phyloP scores from a whole-genome alignment of 1,140 invertebrate genomes.

The Orchesella cincta region DNA sequence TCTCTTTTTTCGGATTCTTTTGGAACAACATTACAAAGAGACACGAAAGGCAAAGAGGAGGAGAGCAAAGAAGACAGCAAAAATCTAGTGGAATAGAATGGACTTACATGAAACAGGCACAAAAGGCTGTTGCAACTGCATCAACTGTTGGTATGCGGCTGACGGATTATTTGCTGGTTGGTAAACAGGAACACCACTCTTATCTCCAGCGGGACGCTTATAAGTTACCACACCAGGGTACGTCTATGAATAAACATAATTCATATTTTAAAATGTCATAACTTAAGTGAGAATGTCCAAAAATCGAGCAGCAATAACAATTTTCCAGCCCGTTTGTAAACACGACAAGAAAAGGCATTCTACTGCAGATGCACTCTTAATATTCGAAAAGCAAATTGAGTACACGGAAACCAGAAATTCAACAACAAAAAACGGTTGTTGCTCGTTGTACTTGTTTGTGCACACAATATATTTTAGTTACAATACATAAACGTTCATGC shows the following conservation, averaged over 20 bases:
- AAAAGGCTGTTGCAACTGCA: constrained; percentile 87
- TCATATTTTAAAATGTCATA: background rate
- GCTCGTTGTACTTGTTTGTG: background rate
- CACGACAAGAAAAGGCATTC: no score
- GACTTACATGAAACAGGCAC: constrained; percentile 62
- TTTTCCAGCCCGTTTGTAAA: no score
- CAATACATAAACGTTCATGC: no score
- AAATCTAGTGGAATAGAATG: constrained; percentile 23
- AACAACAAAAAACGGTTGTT: no score
- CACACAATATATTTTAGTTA: no score
- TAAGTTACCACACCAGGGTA: constrained; percentile 92
- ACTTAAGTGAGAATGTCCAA: no score
- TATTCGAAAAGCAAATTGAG: no score
- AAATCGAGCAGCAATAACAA: no score
- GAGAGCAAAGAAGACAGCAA: constrained; percentile 72
- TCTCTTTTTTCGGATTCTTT: no score
- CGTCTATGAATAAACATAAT: constrained; percentile 64
- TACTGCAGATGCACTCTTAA: no score
- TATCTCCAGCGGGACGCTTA: constrained; percentile 85
- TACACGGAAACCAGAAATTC: no score
- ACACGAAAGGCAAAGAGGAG: constrained; percentile 85
- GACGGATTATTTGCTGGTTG: constrained; percentile 68
- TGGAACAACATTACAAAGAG: constrained; percentile 72
- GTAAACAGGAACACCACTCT: constrained; percentile 92
- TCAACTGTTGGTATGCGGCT: constrained; percentile 90